Evolutionary conservation across 2,797 vertebrate species (phyloP).

Genomic region (Cossypha polioptera): DNA sequence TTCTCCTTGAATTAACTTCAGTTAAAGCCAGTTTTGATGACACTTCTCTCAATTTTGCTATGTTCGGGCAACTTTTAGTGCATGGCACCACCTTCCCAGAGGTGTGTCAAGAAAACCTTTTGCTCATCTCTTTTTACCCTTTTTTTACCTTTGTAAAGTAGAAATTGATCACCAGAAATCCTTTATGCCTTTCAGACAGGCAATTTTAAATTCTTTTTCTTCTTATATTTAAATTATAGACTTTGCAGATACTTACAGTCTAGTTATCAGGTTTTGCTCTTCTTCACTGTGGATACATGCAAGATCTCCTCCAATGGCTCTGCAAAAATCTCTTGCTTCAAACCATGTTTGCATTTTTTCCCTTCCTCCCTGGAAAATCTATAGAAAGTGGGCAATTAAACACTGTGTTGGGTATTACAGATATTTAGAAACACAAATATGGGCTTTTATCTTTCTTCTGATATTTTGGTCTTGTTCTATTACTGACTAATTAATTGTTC

Average conservation of each 20-base stretch:
- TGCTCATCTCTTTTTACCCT: neutral
- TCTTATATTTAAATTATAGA: neutral
- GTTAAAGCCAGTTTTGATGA: neutral
- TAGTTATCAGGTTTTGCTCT: conserved; percentile 70
- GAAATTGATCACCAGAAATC: neutral
- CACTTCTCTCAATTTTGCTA: neutral
- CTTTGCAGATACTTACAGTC: conserved; percentile 54
- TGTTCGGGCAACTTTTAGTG: neutral
- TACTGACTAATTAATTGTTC: neutral
- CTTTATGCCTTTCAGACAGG: neutral
- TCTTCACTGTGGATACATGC: conserved; percentile 78
- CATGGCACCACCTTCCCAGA: neutral
- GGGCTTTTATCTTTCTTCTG: neutral
- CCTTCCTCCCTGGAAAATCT: conserved; percentile 68
- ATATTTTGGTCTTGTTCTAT: neutral
- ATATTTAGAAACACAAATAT: neutral
- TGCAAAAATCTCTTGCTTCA: conserved; percentile 86
- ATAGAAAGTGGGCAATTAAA: neutral
- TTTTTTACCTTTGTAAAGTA: neutral
- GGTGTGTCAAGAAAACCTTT: neutral
- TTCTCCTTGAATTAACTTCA: neutral
- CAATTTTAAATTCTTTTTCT: neutral
- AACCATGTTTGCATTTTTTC: conserved; percentile 83
- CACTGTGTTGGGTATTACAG: neutral
- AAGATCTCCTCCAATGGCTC: conserved; percentile 86